Conservation (phyloP, 2,888 invertebrate genomes). For the Coelinius sp. region DNA sequence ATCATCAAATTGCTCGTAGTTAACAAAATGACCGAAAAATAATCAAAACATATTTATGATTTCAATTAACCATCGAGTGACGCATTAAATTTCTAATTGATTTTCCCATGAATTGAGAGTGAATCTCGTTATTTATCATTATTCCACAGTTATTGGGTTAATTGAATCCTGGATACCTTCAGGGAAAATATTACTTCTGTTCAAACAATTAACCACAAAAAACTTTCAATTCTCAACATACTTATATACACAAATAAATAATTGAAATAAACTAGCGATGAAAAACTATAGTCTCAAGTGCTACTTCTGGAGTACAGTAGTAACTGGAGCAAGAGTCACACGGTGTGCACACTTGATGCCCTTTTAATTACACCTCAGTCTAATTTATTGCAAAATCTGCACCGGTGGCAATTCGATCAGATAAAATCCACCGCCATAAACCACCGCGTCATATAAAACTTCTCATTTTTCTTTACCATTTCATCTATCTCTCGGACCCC, state of each 20-base stretch:
- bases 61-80: not conserved
- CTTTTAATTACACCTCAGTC: constrained; percentile 65
- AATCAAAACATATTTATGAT: not conserved
- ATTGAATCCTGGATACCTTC: not conserved
- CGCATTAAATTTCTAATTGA: constrained; percentile 1
- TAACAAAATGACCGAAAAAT: not conserved
- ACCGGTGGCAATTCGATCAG: constrained; percentile 68
- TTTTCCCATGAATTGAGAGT: not conserved
- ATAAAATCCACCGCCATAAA: constrained; percentile 67
- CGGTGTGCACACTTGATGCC: constrained; percentile 42
- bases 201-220: not conserved
- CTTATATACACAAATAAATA: constrained; percentile 19
- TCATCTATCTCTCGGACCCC: not conserved
- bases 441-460: constrained; percentile 66
- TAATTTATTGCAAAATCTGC: constrained; percentile 68
- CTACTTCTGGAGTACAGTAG: constrained; percentile 14
- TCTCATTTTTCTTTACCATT: constrained; percentile 23
- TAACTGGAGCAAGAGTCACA: constrained; percentile 13
- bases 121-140: not conserved
- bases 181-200: not conserved
- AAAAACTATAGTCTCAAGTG: constrained; percentile 2
- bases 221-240: no score
- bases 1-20: not conserved
- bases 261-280: constrained; percentile 10
- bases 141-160: not conserved